Conservation (phyloP, 2,797 vertebrate species). For the Muscicapa comitata region DNA sequence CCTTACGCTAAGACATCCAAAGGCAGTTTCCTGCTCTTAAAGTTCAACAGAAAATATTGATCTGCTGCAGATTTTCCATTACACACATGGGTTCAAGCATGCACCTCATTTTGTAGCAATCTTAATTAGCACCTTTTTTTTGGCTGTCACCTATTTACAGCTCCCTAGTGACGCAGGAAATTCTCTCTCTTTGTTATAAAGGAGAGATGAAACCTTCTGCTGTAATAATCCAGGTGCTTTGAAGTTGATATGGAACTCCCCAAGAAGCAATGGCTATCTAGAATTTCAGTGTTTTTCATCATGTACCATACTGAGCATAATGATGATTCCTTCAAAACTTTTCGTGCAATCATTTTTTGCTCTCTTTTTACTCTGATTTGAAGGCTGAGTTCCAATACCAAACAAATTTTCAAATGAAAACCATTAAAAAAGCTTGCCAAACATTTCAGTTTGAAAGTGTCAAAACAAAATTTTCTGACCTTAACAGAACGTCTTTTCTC, state of each 20-base stretch:
- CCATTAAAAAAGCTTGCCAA: constrained; percentile 4
- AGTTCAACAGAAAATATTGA: background rate
- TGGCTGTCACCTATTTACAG: background rate
- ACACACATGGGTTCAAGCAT: background rate
- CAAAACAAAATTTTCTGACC: constrained; percentile 51
- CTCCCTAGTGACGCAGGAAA: background rate
- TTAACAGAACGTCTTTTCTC: background rate
- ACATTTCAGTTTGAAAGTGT: constrained; percentile 30
- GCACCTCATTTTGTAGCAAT: background rate
- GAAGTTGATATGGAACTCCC: background rate
- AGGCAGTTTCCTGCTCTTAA: background rate
- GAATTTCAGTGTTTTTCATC: background rate
- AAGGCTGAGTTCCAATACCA: background rate
- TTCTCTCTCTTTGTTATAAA: background rate
- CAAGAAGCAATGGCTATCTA: background rate
- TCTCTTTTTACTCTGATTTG: background rate
- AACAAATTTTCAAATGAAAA: constrained; percentile 4
- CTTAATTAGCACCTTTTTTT: background rate
- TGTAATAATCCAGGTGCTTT: background rate
- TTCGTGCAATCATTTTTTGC: background rate
- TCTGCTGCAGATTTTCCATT: background rate
- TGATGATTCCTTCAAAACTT: background rate
- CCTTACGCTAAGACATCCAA: background rate
- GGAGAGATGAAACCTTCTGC: background rate
- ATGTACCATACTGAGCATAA: background rate